Evolutionary conservation across 2,888 invertebrate genomes (phyloP).

Genomic region (Mantis religiosa): DNA sequence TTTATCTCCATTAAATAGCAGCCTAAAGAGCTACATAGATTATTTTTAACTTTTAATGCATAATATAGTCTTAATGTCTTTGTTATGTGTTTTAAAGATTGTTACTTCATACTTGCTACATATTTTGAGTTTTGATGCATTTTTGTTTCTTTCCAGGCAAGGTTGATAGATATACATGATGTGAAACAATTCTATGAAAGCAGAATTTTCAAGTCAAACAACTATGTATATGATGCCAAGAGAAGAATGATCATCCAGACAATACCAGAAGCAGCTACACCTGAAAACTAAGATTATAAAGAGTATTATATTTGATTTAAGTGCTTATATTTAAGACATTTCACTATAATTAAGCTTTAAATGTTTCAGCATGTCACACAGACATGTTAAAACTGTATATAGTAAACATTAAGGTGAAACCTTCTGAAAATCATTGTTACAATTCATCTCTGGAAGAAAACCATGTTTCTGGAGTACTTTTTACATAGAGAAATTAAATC

Average conservation of each 20-base stretch:
- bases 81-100: no score
- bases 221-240: constrained; percentile 79
- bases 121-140: no score
- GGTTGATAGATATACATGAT: constrained; percentile 46
- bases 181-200: constrained; percentile 89
- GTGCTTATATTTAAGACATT: background rate
- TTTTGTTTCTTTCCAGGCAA: constrained; percentile 12
- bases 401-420: background rate
- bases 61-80: no score
- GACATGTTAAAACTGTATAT: background rate
- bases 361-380: no score
- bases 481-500: no score
- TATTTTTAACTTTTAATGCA: no score
- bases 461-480: background rate
- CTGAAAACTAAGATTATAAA: background rate
- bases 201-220: constrained; percentile 81
- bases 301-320: background rate
- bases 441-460: background rate
- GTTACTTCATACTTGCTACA: no score
- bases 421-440: background rate
- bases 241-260: constrained; percentile 82
- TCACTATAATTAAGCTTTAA: no score
- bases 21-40: no score
- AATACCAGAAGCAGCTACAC: constrained; percentile 53
- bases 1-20: no score